Base-by-base conservation (phyloP, 92 coral and sea anemone genomes). In the Micromussa lordhowensis region DNA sequence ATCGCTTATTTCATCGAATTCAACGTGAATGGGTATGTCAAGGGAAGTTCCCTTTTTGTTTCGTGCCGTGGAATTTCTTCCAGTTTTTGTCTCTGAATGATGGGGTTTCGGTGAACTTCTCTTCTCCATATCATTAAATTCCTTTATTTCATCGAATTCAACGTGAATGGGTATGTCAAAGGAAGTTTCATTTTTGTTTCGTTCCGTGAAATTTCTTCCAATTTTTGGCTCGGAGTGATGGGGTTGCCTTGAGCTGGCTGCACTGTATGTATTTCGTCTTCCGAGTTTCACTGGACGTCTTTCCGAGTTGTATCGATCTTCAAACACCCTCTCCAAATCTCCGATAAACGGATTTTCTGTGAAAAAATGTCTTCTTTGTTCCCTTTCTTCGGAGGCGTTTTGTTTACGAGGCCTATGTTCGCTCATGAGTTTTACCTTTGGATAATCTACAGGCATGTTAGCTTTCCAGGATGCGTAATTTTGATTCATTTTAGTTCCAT, bases 311-410 rank as follows among this genome's bases (percentile, higher is more conserved):
- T 63, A 86, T 18, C 77, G 61, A 77, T 86, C 83, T 77, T 86
- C 83, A 63, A 77, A 86, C 51, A 66, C 74, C 24, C 48, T 69
- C 26, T 36, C 83, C 82, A 77, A 66, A 22, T 86, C 83, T 12
- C 35, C 82, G 36, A 86, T 57, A 68, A 77, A 49, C 26, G 89
- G 89, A 86, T 63, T 86, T 40, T 78, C 89, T 10, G 63, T 12
- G 59, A 77, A 77, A 79, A 86, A 61, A 44, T 77, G 57, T 21
- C 83, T 77, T 63, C 83, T 86, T 24, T 86, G 64, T 24, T 78
- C 89, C 10, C 12, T 77, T 86, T 35, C 81, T 49, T 84, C 88
- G 19, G 36, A 7, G 48, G 10, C 32, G 24, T 71, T 24, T 49
- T 29, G 61, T 31, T 54, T n/a, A 71, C 79, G 17, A 5, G 80